Base-by-base conservation (phyloP, 1,140 invertebrate genomes). In the Lycorma delicatula region DNA sequence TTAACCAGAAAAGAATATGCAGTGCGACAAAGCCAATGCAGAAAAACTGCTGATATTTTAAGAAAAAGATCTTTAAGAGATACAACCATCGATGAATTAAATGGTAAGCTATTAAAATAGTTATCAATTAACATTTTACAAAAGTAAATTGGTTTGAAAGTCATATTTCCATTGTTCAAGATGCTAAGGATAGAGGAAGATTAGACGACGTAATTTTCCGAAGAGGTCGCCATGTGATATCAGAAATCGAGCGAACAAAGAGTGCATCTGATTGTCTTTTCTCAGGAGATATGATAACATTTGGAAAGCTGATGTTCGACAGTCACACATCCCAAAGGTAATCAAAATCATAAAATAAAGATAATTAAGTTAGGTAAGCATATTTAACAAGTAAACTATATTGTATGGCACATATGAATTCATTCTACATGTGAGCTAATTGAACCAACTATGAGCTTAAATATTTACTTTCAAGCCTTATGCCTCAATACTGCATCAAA, bases 1-100 rank as follows among this genome's bases (percentile, higher is more conserved):
- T 74, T 97, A 44, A 85, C 84, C 16, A 84, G 85, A 1, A 89
- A 87, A 64, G 91, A 94, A 67, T 97, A 96, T 70, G 79, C 88
- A 0, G 81, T 83, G 29, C 76, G 93, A 22, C 72, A 89, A 57
- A 78, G 81, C 53, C 83, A 89, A 68, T 95, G 92, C 71, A 79
- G 84, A 67, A 75, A 84, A 60, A 91, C 89, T 0, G 86, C 90
- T 1, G 74, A 80, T 41, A 67, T 81, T 11, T 69, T 97, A n/a
- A 81, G 81, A 13, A 81, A 86, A 61, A 74, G 77, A 9, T 90
- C 86, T 58, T 72, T 92, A 7, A 75, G 89, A 55, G 82, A 83
- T 60, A 86, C 81, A 1, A 77, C 72, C 26, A 36, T 81, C 16
- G 67, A 75, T 5, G 79, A 84, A 63, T 72, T 91, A 34, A 13